Conservation (phyloP, 2,888 invertebrate genomes). For the Parasteatoda lunata region DNA sequence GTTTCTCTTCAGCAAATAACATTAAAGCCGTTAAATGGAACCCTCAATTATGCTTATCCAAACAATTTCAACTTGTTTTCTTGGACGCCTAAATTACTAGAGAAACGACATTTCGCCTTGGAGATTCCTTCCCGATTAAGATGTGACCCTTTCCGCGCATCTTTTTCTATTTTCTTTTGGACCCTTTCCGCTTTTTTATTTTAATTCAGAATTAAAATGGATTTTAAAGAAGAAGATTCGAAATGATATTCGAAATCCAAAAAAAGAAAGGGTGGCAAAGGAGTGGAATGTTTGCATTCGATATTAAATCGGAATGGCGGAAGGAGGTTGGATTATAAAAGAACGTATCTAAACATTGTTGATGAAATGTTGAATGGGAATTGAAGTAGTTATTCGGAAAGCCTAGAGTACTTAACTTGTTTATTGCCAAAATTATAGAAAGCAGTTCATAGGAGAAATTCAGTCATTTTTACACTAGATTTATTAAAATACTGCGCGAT, state of each 20-base stretch:
- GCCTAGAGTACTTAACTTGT: too few species aligned
- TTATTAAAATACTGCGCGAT: too few species aligned
- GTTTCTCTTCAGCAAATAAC: constrained; percentile 46
- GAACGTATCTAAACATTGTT: too few species aligned
- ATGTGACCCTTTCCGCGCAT: not conserved
- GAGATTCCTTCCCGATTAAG: constrained; percentile 15
- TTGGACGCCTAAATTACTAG: constrained; percentile 27
- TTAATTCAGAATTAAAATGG: constrained; percentile 52
- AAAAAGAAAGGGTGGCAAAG: too few species aligned
- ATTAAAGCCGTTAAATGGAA: constrained; percentile 59
- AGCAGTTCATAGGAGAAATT: too few species aligned
- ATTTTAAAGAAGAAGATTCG: constrained; percentile 28
- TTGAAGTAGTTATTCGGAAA: too few species aligned
- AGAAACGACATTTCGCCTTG: constrained; percentile 2
- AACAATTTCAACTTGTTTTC: constrained; percentile 54
- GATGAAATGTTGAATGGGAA: too few species aligned
- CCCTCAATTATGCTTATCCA: constrained; percentile 63
- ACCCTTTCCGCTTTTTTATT: constrained; percentile 23
- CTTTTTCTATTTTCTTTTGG: not conserved
- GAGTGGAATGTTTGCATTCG: too few species aligned
- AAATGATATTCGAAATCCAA: not conserved
- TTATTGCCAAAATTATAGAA: too few species aligned
- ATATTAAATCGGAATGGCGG: too few species aligned
- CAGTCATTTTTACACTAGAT: too few species aligned
- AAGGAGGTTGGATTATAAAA: too few species aligned